These are phyloP conservation scores for Sebastes umbrosus DNA, from an alignment of 2,797 vertebrate genomes.

Conservation along the genomic window DNA sequence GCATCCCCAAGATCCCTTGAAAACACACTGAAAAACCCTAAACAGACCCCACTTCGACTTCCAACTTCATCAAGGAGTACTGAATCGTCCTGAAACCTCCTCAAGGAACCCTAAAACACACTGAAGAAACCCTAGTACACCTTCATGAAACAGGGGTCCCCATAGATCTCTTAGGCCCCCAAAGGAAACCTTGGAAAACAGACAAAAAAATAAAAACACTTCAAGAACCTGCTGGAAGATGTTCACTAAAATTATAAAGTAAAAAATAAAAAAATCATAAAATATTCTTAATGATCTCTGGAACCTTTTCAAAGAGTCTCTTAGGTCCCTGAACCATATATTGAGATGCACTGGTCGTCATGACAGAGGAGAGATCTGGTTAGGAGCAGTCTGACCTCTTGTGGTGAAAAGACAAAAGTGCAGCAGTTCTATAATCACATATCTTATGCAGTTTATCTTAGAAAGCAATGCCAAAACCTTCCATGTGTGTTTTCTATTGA, in stretches of 20 bases:
- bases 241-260: not conserved
- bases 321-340: not conserved
- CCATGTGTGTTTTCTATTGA: not conserved
- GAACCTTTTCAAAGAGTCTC: not conserved
- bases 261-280: too few relatives aligned
- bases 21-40: not conserved
- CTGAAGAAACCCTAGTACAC: not conserved
- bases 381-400: slow-evolving; percentile 69
- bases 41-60: not conserved
- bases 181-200: not conserved
- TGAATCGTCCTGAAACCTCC: not conserved
- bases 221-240: not conserved
- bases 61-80: not conserved
- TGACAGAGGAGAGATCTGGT: not conserved
- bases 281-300: not conserved
- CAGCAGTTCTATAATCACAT: not conserved
- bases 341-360: rapidly evolving
- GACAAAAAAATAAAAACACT: not conserved
- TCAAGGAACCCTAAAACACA: not conserved
- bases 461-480: not conserved
- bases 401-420: slow-evolving; percentile 61
- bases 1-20: not conserved
- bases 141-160: too few relatives aligned
- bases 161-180: not conserved
- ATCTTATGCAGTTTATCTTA: rapidly evolving